phyloP scores from a whole-genome alignment of 2,113 vertebrate species.

The Holacanthus passer region DNA sequence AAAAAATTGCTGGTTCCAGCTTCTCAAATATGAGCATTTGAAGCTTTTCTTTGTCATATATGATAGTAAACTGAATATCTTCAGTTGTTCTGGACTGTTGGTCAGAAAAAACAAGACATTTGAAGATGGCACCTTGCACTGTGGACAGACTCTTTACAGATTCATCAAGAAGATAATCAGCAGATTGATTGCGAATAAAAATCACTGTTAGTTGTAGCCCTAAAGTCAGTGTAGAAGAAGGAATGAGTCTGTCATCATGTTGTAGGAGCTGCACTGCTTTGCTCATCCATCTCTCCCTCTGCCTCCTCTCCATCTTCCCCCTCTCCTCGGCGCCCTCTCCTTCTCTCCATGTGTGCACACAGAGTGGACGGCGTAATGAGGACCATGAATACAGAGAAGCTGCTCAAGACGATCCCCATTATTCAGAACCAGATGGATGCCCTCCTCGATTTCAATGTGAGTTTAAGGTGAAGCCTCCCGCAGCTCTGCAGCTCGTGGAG shows the following conservation, averaged over 20 bases:
- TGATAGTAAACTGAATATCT: not conserved
- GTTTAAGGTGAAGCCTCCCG: slow-evolving; percentile 71
- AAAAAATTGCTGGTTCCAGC: no score
- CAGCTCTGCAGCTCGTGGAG: not conserved
- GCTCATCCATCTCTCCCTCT: slow-evolving; percentile 16
- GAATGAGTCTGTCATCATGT: not conserved
- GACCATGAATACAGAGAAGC: slow-evolving; percentile 98
- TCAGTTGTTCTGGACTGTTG: not conserved
- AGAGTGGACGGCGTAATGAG: slow-evolving; percentile 98
- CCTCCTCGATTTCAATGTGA: slow-evolving; percentile 98
- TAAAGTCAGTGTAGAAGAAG: not conserved
- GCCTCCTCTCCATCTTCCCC: not conserved
- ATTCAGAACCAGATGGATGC: slow-evolving; percentile 99
- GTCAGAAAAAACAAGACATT: no score
- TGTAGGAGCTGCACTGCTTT: slow-evolving; percentile 1
- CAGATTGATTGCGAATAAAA: not conserved
- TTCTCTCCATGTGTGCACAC: slow-evolving; percentile 39
- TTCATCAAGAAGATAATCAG: not conserved
- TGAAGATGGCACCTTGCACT: no score
- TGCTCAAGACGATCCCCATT: slow-evolving; percentile 97
- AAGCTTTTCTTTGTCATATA: not conserved
- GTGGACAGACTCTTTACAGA: not conserved
- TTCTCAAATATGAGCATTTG: not conserved
- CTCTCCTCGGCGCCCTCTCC: not conserved
- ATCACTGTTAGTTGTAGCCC: not conserved